phyloP scores from a whole-genome alignment of 2,113 vertebrate genomes.

The Neodon shergylaensis region DNA sequence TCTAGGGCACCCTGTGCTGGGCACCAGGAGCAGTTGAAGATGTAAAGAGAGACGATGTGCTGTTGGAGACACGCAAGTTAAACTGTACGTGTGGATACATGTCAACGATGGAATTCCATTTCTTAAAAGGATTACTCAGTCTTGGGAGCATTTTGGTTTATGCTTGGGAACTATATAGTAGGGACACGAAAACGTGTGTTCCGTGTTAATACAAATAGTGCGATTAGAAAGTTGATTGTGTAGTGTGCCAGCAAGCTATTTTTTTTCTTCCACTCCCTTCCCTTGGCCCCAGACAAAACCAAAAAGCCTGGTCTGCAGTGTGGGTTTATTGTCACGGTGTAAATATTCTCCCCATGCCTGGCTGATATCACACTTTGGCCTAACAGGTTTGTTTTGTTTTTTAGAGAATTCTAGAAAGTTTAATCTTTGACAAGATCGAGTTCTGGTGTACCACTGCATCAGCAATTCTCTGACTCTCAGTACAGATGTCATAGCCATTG shows the following conservation, averaged over 20 bases:
- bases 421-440: neutral
- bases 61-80: neutral
- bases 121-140: neutral
- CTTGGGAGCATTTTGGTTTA: conserved; percentile 30
- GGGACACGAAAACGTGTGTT: neutral
- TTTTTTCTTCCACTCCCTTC: neutral
- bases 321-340: neutral
- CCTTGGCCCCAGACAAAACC: neutral
- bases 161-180: neutral
- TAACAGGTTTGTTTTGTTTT: neutral
- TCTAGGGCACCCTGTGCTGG: neutral
- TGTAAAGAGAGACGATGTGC: neutral
- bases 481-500: neutral
- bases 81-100: neutral
- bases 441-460: neutral
- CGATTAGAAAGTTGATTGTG: neutral
- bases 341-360: neutral
- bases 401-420: conserved; percentile 9
- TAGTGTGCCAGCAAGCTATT: neutral
- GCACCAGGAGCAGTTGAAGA: neutral
- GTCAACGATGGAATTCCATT: neutral
- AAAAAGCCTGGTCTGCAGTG: neutral
- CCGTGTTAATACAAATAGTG: neutral
- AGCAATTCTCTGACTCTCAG: conserved; percentile 26
- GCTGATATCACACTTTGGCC: neutral